Base-by-base conservation (phyloP, 1,140 invertebrate species). In the Andrena cerasifolii region DNA sequence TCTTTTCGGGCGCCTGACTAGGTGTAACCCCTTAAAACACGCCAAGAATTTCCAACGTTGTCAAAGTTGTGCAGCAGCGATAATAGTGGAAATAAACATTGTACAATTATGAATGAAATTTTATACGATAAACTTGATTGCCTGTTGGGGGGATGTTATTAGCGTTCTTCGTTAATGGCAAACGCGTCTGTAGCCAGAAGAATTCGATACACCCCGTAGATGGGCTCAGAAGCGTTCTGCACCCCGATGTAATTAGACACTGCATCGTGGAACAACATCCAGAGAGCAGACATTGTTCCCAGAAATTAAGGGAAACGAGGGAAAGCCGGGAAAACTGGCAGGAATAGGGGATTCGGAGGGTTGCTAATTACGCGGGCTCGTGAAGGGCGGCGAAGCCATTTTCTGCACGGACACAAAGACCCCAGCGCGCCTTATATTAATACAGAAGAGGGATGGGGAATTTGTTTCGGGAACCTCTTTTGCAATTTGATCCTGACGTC, bases 221-320 rank as follows among this genome's bases (percentile, higher is more conserved):
- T 49, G 10, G 8, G 36, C 0, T 67, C 40, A 70, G 65, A 45
- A 77, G 31, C 54, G 54, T 31, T 36, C 31, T 31, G 58, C 33
- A 33, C 51, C 59, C 74, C 24, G 40, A 79, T 89, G 90, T 93
- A 91, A 92, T 93, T 93, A 93, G 91, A 92, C 89, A 91, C 91
- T 92, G 86, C 86, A 86, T 82, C 71, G 86, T 90, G 89, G 88
- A 90, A 89, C 86, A 89, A 91, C 89, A 89, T 91, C 80, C 82
- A 87, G 63, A 66, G 24, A n/a, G 51, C 56, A 72, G 86, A 72
- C 79, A 90, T 89, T 90, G 89, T 92, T 91, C 91, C 87, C 84
- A 82, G 85, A 93, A 92, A 93, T 91, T 91, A 90, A 89, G 87
- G 87, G 90, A 92, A 92, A 91, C 84, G 82, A 86, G 87, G 87